Conservation (phyloP, 1,140 invertebrate species). For the Vanessa atalanta region DNA sequence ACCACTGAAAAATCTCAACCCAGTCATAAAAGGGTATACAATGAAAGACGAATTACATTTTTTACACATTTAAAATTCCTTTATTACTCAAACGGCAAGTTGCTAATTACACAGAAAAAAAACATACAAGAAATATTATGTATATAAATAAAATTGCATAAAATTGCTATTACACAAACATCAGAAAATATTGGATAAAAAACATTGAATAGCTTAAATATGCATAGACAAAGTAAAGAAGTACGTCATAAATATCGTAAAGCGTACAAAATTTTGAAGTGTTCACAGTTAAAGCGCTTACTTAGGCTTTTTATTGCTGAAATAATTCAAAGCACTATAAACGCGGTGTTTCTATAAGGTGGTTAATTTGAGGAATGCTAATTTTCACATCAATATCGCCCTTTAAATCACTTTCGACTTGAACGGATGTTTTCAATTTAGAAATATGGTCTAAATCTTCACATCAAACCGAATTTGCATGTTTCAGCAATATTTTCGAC, state of each 20-base stretch:
- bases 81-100: constrained; percentile 1
- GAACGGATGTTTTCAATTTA: no score
- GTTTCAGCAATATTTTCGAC: no score
- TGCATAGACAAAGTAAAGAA: background rate
- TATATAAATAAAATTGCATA: background rate
- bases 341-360: background rate
- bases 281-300: constrained; percentile 3
- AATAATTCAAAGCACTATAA: constrained; percentile 2
- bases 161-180: background rate
- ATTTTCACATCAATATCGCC: background rate
- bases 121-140: background rate
- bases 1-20: no score
- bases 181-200: background rate
- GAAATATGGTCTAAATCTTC: no score
- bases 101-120: background rate
- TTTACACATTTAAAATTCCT: background rate
- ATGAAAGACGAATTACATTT: background rate
- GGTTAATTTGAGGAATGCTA: background rate
- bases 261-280: constrained; percentile 3
- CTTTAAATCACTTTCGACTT: no score
- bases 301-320: background rate
- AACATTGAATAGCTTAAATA: background rate
- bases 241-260: constrained; percentile 1
- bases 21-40: background rate
- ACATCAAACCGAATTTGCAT: no score